Evolutionary conservation across 2,113 vertebrate species (phyloP).

Genomic region (Camelus bactrianus): DNA sequence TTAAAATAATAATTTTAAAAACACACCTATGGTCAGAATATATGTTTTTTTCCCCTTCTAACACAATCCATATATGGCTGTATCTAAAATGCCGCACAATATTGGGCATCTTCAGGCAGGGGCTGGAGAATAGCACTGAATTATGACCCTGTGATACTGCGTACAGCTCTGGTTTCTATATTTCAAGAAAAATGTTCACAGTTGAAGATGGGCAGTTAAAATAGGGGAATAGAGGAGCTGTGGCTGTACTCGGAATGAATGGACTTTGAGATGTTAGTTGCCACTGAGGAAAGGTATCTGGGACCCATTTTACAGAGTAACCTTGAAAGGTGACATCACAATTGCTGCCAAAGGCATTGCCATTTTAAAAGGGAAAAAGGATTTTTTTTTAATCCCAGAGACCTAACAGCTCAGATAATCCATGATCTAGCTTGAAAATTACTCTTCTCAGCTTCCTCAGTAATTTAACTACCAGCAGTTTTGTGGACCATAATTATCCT

Average conservation of each 20-base stretch:
- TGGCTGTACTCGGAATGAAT: background rate
- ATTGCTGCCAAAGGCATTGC: background rate
- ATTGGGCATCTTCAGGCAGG: conserved; percentile 4
- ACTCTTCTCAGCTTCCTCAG: conserved; percentile 27
- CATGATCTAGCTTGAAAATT: conserved; percentile 21
- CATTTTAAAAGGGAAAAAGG: conserved; percentile 40
- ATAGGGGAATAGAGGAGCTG: background rate
- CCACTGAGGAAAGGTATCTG: background rate
- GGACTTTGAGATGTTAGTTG: background rate
- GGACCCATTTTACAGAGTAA: conserved; percentile 22
- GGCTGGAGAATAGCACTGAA: background rate
- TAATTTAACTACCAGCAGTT: conserved; percentile 41
- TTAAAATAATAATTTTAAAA: too few species aligned
- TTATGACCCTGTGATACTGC: background rate
- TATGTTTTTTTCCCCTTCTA: too few species aligned
- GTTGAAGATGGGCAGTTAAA: conserved; percentile 9
- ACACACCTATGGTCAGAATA: too few species aligned
- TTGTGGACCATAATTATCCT: background rate
- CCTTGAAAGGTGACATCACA: background rate
- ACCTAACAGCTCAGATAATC: conserved; percentile 40
- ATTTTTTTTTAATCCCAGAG: background rate
- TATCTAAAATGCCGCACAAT: conserved; percentile 31
- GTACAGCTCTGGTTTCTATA: conserved; percentile 12
- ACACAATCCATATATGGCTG: background rate
- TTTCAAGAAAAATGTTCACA: background rate